Conservation (phyloP, 2,113 vertebrate species). For the Peucedramus taeniatus region DNA sequence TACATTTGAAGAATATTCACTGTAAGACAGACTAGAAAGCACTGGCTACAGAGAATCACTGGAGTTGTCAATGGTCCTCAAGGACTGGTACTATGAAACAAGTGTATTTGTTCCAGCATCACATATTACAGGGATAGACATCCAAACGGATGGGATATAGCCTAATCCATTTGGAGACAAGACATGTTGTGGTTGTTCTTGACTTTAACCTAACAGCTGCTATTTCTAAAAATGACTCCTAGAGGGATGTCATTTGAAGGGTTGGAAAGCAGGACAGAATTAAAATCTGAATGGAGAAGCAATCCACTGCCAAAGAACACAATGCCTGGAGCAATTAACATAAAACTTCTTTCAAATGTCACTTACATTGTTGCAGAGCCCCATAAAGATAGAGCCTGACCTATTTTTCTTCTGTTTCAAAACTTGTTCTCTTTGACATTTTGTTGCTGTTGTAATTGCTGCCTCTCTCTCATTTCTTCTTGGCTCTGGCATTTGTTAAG, state of each 20-base stretch:
- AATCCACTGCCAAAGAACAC: background rate
- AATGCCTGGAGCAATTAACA: background rate
- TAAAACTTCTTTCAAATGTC: conserved; percentile 13
- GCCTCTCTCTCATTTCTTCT: background rate
- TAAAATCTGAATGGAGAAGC: conserved; percentile 6
- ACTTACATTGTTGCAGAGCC: background rate
- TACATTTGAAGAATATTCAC: background rate
- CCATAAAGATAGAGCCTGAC: background rate
- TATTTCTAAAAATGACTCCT: conserved; percentile 19
- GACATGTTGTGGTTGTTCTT: background rate
- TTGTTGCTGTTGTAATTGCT: conserved; percentile 4
- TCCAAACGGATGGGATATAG: background rate
- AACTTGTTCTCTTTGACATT: background rate
- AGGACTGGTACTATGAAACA: background rate
- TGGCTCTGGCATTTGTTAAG: rapidly evolving
- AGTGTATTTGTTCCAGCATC: background rate
- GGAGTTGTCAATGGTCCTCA: background rate
- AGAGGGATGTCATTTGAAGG: background rate
- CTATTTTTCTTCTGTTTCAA: conserved; percentile 19
- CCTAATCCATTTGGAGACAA: background rate
- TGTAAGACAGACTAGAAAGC: background rate
- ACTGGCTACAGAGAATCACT: background rate
- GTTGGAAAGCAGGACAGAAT: background rate
- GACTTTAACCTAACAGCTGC: background rate
- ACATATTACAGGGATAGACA: background rate